Conservation (phyloP, 92 coral and sea anemone genomes). For the Scolanthus callimorphus region DNA sequence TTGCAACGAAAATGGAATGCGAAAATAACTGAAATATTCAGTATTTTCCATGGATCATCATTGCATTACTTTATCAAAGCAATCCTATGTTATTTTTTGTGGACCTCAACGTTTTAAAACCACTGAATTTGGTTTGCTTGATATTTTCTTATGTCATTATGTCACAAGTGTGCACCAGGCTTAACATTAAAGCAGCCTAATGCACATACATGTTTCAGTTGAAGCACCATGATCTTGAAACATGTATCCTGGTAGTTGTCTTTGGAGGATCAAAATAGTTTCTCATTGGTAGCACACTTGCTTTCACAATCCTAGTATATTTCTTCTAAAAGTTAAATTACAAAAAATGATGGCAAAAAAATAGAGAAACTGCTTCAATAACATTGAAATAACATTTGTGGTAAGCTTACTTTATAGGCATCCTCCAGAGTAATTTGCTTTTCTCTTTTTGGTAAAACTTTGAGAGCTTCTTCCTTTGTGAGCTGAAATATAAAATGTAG, state of each 20-base stretch:
- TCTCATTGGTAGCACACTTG: no score
- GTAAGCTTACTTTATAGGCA: slow-evolving; percentile 79
- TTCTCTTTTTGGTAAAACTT: slow-evolving; percentile 60
- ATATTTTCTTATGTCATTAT: no score
- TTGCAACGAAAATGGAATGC: no score
- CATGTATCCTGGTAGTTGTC: no score
- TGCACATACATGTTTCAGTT: neutral
- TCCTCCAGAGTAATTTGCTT: slow-evolving; percentile 76
- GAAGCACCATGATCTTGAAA: no score
- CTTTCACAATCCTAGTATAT: no score
- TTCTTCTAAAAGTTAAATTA: no score
- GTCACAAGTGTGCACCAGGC: no score
- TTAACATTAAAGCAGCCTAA: neutral
- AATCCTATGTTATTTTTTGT: neutral
- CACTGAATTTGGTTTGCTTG: no score
- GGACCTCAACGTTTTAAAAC: no score
- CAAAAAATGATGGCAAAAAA: no score
- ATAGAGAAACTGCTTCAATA: neutral
- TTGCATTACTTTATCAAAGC: neutral
- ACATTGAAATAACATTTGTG: neutral
- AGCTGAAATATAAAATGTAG: slow-evolving; percentile 45
- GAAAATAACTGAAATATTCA: neutral
- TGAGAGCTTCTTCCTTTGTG: slow-evolving; percentile 84
- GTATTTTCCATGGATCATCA: neutral
- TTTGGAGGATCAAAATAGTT: no score